Base-by-base conservation (phyloP, 2,888 invertebrate genomes). In the Tuta absoluta region DNA sequence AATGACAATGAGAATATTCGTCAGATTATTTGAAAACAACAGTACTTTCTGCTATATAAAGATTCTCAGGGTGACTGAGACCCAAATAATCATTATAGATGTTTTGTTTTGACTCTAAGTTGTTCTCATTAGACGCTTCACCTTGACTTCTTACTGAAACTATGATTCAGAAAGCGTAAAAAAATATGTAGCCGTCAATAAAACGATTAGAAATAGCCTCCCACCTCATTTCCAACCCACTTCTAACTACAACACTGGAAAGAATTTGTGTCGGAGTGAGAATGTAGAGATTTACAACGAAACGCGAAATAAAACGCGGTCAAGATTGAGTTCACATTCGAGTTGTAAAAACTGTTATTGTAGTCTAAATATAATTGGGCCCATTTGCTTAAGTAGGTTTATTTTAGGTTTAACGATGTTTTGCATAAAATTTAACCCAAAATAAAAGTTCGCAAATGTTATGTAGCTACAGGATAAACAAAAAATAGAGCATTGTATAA, bases 291-390 rank as follows among this genome's bases (percentile, higher is more conserved):
- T 58, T 58, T 58, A 58, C 58, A 38, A 19, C 58, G 58, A 58
- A 58, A 58, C 19, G 21, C 58, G 58, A 58, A 58, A 58, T 58
- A 58, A 58, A 58, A 38, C 58, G 17, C 57, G 57, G 23, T 24
- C 57, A 17, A 19, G 28, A 57, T 57, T 33, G 21, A 38, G 56
- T 56, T 56, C 33, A 56, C 56, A 56, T 53, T 23, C 14, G 23
- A 53, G 51, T 53, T 53, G 51, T 56, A 56, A 56, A 56, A 56
- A 56, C n/a, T 56, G 33, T 56, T 56, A 23, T 51, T 23, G 56
- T 56, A 28, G 33, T 17, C n/a, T 33, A 11, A 56, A 56, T 33
- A 28, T 12, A 56, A 56, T 24, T 17, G 56, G 17, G 56, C 17
- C 11, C 28, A 56, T 56, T 56, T 33, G n/a, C 5, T 33, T 56